These are phyloP conservation scores for Aleiodes testaceus DNA, from an alignment of 2,888 invertebrate species.

Conservation along the genomic window DNA sequence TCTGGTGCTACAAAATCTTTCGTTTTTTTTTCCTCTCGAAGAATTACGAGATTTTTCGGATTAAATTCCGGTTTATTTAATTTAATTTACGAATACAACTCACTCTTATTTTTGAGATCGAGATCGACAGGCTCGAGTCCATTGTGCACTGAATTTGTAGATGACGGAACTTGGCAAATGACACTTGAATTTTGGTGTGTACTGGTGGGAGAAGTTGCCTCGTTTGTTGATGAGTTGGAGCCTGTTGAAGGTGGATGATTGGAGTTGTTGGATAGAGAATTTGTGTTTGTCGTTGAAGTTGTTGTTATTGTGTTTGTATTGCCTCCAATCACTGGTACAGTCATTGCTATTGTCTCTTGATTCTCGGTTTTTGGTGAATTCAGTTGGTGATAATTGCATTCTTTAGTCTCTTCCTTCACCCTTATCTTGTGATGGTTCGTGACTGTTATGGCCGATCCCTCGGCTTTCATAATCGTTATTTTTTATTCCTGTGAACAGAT, in stretches of 20 bases:
- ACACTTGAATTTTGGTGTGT: slow-evolving; percentile 56
- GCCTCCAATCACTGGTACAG: slow-evolving; percentile 44
- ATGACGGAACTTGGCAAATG: slow-evolving; percentile 57
- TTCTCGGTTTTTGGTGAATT: slow-evolving; percentile 47
- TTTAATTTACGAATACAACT: neutral
- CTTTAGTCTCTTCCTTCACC: slow-evolving; percentile 69
- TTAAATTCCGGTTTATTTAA: too few species aligned
- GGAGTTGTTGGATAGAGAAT: slow-evolving; percentile 46
- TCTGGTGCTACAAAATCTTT: neutral
- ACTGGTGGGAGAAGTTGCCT: slow-evolving; percentile 42
- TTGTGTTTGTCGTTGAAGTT: slow-evolving; percentile 49
- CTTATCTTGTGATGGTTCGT: slow-evolving; percentile 66
- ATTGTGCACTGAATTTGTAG: slow-evolving; percentile 51
- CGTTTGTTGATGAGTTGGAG: slow-evolving; percentile 33
- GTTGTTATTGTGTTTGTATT: slow-evolving; percentile 45
- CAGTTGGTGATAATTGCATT: slow-evolving; percentile 59
- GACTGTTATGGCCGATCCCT: slow-evolving; percentile 59
- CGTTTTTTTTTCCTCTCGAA: neutral
- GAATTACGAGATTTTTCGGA: too few species aligned
- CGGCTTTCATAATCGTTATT: slow-evolving; percentile 68
- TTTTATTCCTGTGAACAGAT: neutral
- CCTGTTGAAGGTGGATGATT: slow-evolving; percentile 42
- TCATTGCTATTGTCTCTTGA: slow-evolving; percentile 48
- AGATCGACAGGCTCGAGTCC: slow-evolving; percentile 63
- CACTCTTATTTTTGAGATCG: slow-evolving; percentile 63